Base-by-base conservation (phyloP, 2,113 vertebrate genomes). In the Empidonax traillii region DNA sequence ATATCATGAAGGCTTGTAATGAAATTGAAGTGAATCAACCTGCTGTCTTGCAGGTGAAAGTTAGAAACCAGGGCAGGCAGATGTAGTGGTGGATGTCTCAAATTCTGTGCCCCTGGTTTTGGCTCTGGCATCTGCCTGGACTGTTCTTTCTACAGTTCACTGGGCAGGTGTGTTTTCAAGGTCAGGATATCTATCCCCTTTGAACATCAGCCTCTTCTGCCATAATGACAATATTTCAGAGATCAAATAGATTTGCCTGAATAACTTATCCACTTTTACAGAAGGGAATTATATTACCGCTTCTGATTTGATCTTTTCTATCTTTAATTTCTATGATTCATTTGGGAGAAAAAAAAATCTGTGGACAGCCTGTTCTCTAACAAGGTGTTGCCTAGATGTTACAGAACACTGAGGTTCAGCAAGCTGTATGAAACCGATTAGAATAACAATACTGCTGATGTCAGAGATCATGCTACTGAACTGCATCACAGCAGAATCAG, bases 201-300 rank as follows among this genome's bases (percentile, higher is more conserved):
- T 53, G 37, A 87, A 79, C 74, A 85, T 51, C 62, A 89, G 13
- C 39, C 65, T 27, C 30, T 72, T 89, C 67, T 74, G 53, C 51
- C 21, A 7, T 7, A 37, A 80, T 69, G 33, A 53, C 52, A 92
- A 8, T 49, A 87, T 87, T 87, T 79, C 78, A 85, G 81, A 92
- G 75, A 94, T 74, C 67, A 87, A 91, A 94, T 12, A 85, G 89
- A 83, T 97, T 83, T 94, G 66, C 89, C 82, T 80, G 85, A 94
- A n/a, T 69, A 91, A 91, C 93, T 93, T 96, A 91, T 61, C 94
- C 93, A 83, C 39, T 94, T 94, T 71, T 83, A 93, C 91, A 95
- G 90, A 83, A 41, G 85, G 89, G 78, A 91, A 91, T 97, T 97
- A 94, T 69, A 85, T 91, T 85, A n/a, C 59, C 59, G 25, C 53